Evolutionary conservation across 2,888 invertebrate genomes (phyloP).

Genomic region (Leptinotarsa peninsularis): DNA sequence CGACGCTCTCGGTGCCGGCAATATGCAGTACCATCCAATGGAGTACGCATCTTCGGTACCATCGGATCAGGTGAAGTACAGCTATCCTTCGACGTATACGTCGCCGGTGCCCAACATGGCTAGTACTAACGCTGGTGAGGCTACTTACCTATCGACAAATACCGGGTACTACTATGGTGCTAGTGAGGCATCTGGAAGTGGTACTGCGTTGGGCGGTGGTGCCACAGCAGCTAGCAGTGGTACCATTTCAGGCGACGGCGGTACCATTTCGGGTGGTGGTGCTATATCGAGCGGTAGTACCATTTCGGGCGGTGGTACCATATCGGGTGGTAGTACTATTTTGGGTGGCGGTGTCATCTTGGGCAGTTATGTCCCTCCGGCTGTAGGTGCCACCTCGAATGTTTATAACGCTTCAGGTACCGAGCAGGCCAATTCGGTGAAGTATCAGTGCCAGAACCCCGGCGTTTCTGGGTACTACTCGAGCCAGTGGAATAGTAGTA

Average conservation of each 20-base stretch:
- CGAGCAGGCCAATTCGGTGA: not conserved
- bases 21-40: constrained; percentile 49
- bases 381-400: not conserved
- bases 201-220: not conserved
- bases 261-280: no score
- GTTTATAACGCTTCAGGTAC: not conserved
- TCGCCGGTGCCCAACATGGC: constrained; percentile 50
- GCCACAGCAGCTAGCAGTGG: not conserved
- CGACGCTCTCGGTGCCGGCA: constrained; percentile 16
- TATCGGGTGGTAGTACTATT: not conserved
- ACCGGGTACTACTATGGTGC: constrained; percentile 15
- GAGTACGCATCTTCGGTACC: constrained; percentile 55
- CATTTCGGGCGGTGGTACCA: not conserved
- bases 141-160: constrained; percentile 33
- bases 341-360: not conserved
- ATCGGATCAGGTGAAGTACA: constrained; percentile 41
- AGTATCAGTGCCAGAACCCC: no score
- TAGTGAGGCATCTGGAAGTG: no score
- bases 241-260: no score
- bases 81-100: constrained; percentile 50
- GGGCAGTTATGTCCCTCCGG: not conserved
- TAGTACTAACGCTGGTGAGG: constrained; percentile 42
- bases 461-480: constrained; percentile 9
- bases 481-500: not conserved
- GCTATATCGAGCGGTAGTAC: not conserved